A percentile compares a stretch with the other conserved stretches of the same genome.
Evolutionary conservation across 2,888 invertebrate species (phyloP).

Genomic region (Tipula helvola): DNA sequence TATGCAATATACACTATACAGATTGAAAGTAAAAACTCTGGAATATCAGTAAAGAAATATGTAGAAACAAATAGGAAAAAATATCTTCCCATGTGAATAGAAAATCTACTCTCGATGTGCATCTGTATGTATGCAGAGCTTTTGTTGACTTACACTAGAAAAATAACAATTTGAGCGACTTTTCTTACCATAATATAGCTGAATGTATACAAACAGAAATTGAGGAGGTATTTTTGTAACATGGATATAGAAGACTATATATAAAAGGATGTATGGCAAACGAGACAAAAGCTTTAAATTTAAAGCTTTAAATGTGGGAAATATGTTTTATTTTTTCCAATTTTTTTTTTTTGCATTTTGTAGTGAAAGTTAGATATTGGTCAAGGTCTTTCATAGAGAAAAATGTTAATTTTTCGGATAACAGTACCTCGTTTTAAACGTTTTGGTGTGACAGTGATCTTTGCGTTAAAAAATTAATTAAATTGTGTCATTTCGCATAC

Average conservation of each 20-base stretch:
- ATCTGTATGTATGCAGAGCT: background rate
- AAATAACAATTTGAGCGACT: background rate
- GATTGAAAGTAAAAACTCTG: background rate
- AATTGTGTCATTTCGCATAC: no score
- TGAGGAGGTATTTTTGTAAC: background rate
- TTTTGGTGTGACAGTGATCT: no score
- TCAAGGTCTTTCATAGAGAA: no score
- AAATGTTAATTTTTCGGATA: no score
- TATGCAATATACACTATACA: background rate
- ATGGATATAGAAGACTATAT: background rate
- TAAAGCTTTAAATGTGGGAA: background rate
- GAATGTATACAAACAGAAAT: background rate
- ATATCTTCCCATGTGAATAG: background rate
- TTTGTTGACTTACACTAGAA: background rate
- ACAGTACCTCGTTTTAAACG: no score
- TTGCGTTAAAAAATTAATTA: no score
- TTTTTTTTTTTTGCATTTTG: background rate
- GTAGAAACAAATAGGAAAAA: background rate
- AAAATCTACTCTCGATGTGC: background rate
- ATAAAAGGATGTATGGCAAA: background rate
- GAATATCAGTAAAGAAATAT: background rate
- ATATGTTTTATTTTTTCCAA: background rate
- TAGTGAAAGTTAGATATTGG: background rate
- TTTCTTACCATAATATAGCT: background rate
- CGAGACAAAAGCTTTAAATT: background rate